These are phyloP conservation scores for Aegotheles bennettii DNA, from an alignment of 2,113 vertebrate species.

Conservation along the genomic window DNA sequence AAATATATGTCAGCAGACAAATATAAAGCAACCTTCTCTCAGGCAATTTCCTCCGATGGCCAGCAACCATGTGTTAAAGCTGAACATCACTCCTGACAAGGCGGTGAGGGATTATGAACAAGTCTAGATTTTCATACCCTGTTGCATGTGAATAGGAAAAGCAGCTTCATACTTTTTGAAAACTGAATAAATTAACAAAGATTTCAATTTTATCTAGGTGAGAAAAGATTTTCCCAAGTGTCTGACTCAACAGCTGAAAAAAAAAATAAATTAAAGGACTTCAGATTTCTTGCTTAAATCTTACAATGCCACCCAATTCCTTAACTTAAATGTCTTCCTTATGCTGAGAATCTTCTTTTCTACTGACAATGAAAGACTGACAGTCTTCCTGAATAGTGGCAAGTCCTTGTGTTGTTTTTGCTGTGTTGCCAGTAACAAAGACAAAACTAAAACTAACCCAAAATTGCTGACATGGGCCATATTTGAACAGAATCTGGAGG, in stretches of 20 bases:
- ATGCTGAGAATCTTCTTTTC: not conserved
- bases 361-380: not conserved
- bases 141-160: not conserved
- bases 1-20: not conserved
- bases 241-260: not conserved
- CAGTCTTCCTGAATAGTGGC: not conserved
- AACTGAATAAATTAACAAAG: not conserved
- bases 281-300: not conserved
- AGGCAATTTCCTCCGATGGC: not conserved
- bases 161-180: not conserved
- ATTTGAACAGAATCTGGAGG: constrained; percentile 9
- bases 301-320: not conserved
- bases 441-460: not conserved
- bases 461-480: constrained; percentile 4
- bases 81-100: not conserved
- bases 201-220: not conserved
- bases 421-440: constrained; percentile 13
- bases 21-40: not conserved
- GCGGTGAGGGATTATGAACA: not conserved
- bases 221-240: not conserved
- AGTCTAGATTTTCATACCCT: not conserved
- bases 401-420: constrained; percentile 36
- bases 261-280: not conserved
- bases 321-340: not conserved
- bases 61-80: not conserved